phyloP scores from a whole-genome alignment of 2,113 vertebrate genomes.

The Thamnophis sirtalis region DNA sequence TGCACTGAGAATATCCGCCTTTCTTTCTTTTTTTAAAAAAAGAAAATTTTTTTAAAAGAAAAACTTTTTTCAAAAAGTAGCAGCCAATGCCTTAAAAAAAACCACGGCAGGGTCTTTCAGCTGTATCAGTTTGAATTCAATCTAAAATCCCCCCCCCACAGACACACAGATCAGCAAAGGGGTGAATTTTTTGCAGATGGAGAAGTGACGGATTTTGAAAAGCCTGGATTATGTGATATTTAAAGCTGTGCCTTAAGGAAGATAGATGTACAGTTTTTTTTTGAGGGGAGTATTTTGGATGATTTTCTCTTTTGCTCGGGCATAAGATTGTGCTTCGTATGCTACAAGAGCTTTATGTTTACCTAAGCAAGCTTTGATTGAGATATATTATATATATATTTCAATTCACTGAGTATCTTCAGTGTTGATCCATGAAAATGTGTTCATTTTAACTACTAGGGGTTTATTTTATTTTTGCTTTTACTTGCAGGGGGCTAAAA shows the following conservation, averaged over 20 bases:
- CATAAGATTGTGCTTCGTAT: conserved; percentile 42
- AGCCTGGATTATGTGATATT: neutral
- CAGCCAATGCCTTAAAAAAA: neutral
- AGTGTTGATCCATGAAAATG: conserved; percentile 45
- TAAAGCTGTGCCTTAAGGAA: neutral
- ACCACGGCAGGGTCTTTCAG: neutral
- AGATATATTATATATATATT: conserved; percentile 47
- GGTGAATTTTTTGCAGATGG: no score
- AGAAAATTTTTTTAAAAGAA: no score
- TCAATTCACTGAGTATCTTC: conserved; percentile 59
- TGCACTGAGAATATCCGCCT: neutral
- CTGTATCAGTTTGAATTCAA: neutral
- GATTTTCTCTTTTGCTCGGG: conserved; percentile 36
- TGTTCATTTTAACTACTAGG: conserved; percentile 44
- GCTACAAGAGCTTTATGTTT: conserved; percentile 59
- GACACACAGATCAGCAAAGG: neutral
- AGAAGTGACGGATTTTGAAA: neutral
- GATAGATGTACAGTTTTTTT: conserved; percentile 7
- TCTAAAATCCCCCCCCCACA: neutral
- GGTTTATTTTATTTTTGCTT: conserved; percentile 36
- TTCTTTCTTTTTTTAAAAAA: neutral
- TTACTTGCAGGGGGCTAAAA: conserved; percentile 36
- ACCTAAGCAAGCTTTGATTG: conserved; percentile 51
- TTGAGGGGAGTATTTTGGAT: conserved; percentile 6
- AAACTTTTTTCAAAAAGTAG: neutral